Evolutionary conservation across 2,888 invertebrate genomes (phyloP).

Genomic region (Crocallis elinguaria): DNA sequence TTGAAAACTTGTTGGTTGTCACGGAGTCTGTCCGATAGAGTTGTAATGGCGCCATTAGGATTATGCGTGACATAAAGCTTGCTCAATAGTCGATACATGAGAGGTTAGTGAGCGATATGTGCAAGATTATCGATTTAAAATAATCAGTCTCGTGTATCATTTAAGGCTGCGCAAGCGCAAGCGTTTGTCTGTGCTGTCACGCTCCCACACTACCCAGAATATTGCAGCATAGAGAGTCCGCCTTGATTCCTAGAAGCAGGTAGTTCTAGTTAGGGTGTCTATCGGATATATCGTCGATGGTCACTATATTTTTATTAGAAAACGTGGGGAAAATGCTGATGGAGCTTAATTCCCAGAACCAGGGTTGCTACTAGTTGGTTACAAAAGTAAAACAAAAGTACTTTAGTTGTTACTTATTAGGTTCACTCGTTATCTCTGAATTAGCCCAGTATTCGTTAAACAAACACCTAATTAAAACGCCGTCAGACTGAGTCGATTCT

Average conservation of each 20-base stretch:
- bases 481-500: constrained; percentile 29
- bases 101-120: not conserved
- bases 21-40: constrained; percentile 18
- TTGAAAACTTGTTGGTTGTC: constrained; percentile 40
- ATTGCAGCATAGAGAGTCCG: no score
- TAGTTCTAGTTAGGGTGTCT: no score
- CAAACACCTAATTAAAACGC: constrained; percentile 40
- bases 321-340: no score
- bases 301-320: not conserved
- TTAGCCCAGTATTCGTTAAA: constrained; percentile 32
- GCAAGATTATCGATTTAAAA: not conserved
- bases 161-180: no score
- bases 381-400: no score
- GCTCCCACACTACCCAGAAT: no score
- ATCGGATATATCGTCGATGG: no score
- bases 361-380: no score
- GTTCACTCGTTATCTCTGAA: constrained; percentile 12
- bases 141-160: not conserved
- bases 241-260: no score
- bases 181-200: no score
- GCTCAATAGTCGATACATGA: constrained; percentile 9
- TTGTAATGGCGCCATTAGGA: constrained; percentile 39
- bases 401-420: no score
- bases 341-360: no score
- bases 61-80: constrained; percentile 23